Evolutionary conservation across 2,113 vertebrate species (phyloP).

Genomic region (Cheilinus undulatus): DNA sequence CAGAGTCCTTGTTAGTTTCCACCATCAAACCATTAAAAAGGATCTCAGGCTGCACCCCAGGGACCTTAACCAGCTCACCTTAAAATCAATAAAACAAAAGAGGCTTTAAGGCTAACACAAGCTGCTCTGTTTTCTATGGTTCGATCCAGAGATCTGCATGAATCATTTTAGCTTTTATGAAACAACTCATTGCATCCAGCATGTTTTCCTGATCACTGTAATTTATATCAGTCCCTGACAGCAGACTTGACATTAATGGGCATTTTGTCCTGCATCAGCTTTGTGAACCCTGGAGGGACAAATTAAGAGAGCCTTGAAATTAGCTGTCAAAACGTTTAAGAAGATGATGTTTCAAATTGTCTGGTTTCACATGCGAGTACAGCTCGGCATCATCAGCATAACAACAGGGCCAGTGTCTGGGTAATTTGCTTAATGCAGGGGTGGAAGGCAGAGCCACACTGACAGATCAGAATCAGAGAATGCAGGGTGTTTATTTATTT

Average conservation of each 20-base stretch:
- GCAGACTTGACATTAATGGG: slow-evolving; percentile 40
- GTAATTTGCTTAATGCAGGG: slow-evolving; percentile 56
- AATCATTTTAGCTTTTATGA: slow-evolving; percentile 3
- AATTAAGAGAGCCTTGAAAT: slow-evolving; percentile 37
- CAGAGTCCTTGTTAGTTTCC: slow-evolving; percentile 19
- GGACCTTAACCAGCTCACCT: slow-evolving; percentile 45
- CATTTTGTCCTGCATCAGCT: slow-evolving; percentile 38
- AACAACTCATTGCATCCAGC: slow-evolving; percentile 1
- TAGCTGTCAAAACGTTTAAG: slow-evolving; percentile 47
- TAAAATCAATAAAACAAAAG: slow-evolving; percentile 57
- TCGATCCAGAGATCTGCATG: slow-evolving; percentile 9
- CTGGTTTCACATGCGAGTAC: slow-evolving; percentile 23
- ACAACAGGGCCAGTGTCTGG: slow-evolving; percentile 39
- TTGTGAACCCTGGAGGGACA: slow-evolving; percentile 28
- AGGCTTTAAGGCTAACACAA: slow-evolving; percentile 23
- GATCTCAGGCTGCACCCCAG: slow-evolving; percentile 36
- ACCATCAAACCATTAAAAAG: slow-evolving; percentile 45
- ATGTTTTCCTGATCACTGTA: slow-evolving; percentile 20
- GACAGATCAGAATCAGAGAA: slow-evolving; percentile 11
- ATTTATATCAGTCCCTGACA: slow-evolving; percentile 36
- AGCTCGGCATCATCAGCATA: slow-evolving; percentile 53
- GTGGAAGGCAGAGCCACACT: slow-evolving; percentile 14
- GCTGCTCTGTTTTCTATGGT: slow-evolving; percentile 25
- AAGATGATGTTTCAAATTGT: slow-evolving; percentile 37
- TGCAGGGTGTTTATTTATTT: slow-evolving; percentile 33